These are phyloP conservation scores for Eucidaris tribuloides DNA, from an alignment of 35 echinoderm and acorn worm species.

Conservation along the genomic window DNA sequence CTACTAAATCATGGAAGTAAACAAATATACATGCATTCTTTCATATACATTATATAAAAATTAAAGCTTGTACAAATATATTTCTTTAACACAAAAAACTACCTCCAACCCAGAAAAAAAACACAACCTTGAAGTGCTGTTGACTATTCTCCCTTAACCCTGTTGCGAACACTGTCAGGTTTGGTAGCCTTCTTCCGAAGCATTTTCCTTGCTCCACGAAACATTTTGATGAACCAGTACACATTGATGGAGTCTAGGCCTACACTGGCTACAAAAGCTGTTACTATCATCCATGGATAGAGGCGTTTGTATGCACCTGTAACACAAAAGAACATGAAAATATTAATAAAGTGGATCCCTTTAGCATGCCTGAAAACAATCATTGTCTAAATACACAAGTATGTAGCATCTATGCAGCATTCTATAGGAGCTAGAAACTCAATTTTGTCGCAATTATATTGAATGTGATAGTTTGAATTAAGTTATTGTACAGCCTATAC, in stretches of 20 bases:
- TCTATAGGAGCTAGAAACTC: no score
- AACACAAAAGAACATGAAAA: background rate
- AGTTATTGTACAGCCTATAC: no score
- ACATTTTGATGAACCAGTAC: conserved; percentile 82
- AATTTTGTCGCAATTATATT: no score
- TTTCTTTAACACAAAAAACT: background rate
- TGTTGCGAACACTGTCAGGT: background rate
- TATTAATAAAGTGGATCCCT: conserved; percentile 43
- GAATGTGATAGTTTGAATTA: no score
- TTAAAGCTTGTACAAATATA: no score
- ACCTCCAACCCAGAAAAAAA: background rate
- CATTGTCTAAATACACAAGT: no score
- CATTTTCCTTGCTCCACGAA: conserved; percentile 45
- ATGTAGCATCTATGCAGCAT: background rate
- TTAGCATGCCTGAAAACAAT: no score
- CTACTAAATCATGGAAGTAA: background rate
- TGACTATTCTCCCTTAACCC: conserved; percentile 33
- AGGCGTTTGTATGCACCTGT: background rate
- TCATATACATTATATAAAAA: no score
- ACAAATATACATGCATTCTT: background rate
- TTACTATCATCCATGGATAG: background rate
- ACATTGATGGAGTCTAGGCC: conserved; percentile 51
- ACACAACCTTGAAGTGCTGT: background rate
- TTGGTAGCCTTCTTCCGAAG: background rate
- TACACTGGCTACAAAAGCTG: conserved; percentile 22